A percentile compares a stretch with the other conserved stretches of the same genome.
phyloP scores from a whole-genome alignment of 2,797 vertebrate species.

The Enteromius radiatus region DNA sequence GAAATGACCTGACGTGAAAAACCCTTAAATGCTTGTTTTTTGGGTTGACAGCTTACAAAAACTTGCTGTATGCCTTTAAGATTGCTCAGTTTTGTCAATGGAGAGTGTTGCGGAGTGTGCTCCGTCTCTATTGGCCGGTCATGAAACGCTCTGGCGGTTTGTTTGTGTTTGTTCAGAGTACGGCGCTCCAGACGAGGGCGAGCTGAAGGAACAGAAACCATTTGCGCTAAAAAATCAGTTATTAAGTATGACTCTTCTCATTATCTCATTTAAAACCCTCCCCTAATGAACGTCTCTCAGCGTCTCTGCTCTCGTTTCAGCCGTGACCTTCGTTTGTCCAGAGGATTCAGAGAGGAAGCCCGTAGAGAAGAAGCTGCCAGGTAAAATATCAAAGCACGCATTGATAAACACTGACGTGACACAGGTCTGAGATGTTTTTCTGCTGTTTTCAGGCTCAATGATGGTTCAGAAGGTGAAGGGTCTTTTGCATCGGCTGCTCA shows the following conservation, averaged over 20 bases:
- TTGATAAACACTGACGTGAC: too few species aligned
- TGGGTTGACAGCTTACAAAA: too few species aligned
- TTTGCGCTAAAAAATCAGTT: slow-evolving; percentile 89
- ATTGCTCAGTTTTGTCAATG: too few species aligned
- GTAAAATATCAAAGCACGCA: slow-evolving; percentile 75
- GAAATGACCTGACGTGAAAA: too few species aligned
- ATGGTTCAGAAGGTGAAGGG: slow-evolving; percentile 92
- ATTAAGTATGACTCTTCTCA: slow-evolving; percentile 80
- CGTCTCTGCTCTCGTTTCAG: slow-evolving; percentile 68
- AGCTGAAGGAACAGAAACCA: slow-evolving; percentile 80
- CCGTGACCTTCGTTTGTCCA: slow-evolving; percentile 86
- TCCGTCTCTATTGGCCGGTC: neutral
- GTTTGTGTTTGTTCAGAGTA: slow-evolving; percentile 75
- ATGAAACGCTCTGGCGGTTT: neutral
- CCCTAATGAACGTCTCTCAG: neutral
- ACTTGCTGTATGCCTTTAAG: too few species aligned
- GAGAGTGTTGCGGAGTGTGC: too few species aligned
- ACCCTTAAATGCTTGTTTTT: too few species aligned
- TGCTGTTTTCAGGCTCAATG: slow-evolving; percentile 83
- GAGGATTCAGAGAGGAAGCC: slow-evolving; percentile 77
- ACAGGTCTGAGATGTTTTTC: neutral
- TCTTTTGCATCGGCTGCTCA: slow-evolving; percentile 85
- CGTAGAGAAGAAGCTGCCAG: slow-evolving; percentile 88
- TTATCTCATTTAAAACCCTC: neutral
- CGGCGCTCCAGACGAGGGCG: slow-evolving; percentile 88